Evolutionary conservation across 2,113 vertebrate species (phyloP), one percentile per base, ranked within the genome.

Genomic region (Zosterops borbonicus): DNA sequence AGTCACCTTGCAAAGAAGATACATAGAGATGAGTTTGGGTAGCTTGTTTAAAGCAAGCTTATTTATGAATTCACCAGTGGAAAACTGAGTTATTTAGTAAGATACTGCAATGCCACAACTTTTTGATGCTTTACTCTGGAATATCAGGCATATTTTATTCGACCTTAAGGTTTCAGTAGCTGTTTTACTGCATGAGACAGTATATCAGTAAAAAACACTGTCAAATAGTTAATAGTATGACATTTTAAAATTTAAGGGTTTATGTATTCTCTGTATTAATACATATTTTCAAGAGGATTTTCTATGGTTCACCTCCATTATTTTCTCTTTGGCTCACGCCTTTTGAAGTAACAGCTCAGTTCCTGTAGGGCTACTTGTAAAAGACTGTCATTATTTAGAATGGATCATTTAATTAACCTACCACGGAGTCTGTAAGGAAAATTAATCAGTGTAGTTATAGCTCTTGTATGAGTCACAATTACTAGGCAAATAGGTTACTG

Each of bases 351-450:
- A 94, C 28, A 90, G 59, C 95, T 93, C 71, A 95, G 74, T 95
- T 97, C 96, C 96, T 96, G 82, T 83, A 93, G 95, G 83, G 87
- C 96, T 97, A 58, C 81, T 96, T 86, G 87, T 91, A 95, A 95
- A 94, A 94, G 62, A 31, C 91, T 96, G 88, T 95, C 89, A 95
- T 97, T 98, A 95, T 97, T 97, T 96, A 89, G 53, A 96, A 96
- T 85, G 78, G 90, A 97, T 97, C 92, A 95, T 98, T 98, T 98
- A 98, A 98, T 98, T 97, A 98, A 97, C 74, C 82, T 82, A 95
- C 95, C 94, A 91, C 84, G 89, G 87, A 90, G 95, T 82, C 67
- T 95, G 93, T 92, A 95, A 97, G 89, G 95, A 95, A 97, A 97
- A 98, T 98, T 97, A 98, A 98, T 97, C 97, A 97, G 77, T 65